Conservation (phyloP, 1,140 invertebrate genomes). For the Papilio polyxenes region DNA sequence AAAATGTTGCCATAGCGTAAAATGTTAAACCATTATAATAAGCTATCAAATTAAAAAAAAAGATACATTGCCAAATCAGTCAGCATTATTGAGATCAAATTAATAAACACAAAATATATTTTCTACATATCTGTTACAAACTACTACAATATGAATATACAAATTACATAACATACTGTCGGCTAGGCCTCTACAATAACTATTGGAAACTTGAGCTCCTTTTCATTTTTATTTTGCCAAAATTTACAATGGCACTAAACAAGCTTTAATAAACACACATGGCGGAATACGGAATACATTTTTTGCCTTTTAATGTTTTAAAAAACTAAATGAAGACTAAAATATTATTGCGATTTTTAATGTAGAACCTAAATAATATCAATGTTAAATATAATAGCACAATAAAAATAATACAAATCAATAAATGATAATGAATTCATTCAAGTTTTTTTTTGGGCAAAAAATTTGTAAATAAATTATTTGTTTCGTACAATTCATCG, state of each 20-base stretch:
- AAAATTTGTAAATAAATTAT: background rate
- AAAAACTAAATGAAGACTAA: constrained; percentile 5
- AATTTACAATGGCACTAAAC: constrained; percentile 31
- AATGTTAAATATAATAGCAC: background rate
- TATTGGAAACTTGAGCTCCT: constrained; percentile 38
- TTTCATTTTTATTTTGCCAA: constrained; percentile 34
- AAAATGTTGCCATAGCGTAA: constrained; percentile 4
- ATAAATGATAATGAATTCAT: background rate
- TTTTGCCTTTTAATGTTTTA: background rate
- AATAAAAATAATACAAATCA: background rate
- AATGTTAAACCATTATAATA: constrained; percentile 20
- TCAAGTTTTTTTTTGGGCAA: background rate
- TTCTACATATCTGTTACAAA: constrained; percentile 44
- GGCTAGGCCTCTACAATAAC: constrained; percentile 38
- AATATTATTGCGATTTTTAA: constrained; percentile 5
- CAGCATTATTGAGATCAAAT: constrained; percentile 72
- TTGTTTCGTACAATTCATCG: background rate
- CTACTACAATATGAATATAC: constrained; percentile 46
- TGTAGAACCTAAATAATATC: background rate
- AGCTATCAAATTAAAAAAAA: constrained; percentile 49
- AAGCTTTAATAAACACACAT: constrained; percentile 12
- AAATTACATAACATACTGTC: constrained; percentile 39
- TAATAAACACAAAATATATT: constrained; percentile 45
- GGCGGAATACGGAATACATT: constrained; percentile 7
- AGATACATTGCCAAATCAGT: constrained; percentile 58